These are phyloP conservation scores for Pinctada fucata DNA, from an alignment of 2,888 invertebrate genomes.

Conservation along the genomic window DNA sequence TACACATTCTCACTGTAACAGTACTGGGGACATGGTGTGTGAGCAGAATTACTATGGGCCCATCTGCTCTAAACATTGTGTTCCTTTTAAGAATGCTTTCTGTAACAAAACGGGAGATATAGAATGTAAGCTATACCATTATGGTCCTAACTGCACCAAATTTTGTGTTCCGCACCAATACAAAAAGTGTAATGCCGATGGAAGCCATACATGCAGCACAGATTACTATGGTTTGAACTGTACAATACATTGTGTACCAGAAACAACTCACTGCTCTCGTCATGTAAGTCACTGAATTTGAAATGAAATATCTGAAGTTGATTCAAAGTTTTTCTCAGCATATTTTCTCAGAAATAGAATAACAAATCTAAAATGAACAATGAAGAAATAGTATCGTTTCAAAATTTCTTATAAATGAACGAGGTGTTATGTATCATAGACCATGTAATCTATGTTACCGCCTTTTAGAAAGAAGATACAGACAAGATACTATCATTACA, in stretches of 20 bases:
- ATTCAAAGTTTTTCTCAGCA: too few relatives aligned
- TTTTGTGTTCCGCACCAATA: neutral
- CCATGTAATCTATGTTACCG: too few relatives aligned
- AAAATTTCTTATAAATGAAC: too few relatives aligned
- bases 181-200: constrained; percentile 3
- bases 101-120: neutral
- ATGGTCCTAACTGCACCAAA: neutral
- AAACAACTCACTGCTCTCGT: neutral
- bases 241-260: constrained; percentile 4
- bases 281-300: too few relatives aligned
- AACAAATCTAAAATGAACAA: too few relatives aligned
- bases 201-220: neutral
- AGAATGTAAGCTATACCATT: neutral
- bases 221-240: constrained; percentile 26
- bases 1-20: neutral
- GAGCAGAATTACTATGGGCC: neutral
- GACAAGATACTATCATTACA: too few relatives aligned
- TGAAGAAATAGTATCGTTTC: too few relatives aligned
- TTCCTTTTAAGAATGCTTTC: neutral
- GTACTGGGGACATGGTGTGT: neutral
- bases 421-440: too few relatives aligned
- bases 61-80: neutral
- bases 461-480: too few relatives aligned
- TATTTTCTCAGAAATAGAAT: too few relatives aligned
- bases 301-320: too few relatives aligned